A percentile compares a stretch with the other conserved stretches of the same genome.
These are phyloP conservation scores for Anguilla pacifica DNA, from an alignment of 2,797 vertebrate species.

Conservation along the genomic window DNA sequence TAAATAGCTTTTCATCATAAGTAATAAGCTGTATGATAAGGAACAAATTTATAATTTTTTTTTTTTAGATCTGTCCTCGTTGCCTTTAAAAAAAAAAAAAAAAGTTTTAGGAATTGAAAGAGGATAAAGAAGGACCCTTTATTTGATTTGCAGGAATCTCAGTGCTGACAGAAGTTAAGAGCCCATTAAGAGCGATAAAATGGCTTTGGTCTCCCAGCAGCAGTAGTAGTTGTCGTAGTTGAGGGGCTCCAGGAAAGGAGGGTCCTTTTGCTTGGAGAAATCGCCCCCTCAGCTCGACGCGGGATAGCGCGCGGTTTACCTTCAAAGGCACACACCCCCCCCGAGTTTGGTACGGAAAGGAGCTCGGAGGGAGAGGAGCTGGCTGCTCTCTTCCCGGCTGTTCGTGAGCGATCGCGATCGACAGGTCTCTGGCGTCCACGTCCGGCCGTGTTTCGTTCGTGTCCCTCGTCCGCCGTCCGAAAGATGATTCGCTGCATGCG, in stretches of 20 bases:
- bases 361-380: neutral
- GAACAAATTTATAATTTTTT: neutral
- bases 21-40: neutral
- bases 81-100: too few relatives aligned
- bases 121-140: neutral
- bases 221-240: neutral
- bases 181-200: neutral
- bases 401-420: neutral
- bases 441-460: neutral
- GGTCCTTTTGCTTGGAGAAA: neutral
- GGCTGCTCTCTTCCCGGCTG: neutral
- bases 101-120: neutral
- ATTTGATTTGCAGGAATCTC: neutral
- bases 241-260: neutral
- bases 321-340: neutral
- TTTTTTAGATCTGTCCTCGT: neutral
- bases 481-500: neutral
- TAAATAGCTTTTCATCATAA: neutral
- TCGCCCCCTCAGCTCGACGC: neutral
- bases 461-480: too few relatives aligned
- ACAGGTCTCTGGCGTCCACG: neutral
- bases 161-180: constrained; percentile 6
- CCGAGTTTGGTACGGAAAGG: neutral
- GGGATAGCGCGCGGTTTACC: neutral
- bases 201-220: neutral